phyloP scores from a whole-genome alignment of 2,888 invertebrate species.

The Neocrepidodera transversa region DNA sequence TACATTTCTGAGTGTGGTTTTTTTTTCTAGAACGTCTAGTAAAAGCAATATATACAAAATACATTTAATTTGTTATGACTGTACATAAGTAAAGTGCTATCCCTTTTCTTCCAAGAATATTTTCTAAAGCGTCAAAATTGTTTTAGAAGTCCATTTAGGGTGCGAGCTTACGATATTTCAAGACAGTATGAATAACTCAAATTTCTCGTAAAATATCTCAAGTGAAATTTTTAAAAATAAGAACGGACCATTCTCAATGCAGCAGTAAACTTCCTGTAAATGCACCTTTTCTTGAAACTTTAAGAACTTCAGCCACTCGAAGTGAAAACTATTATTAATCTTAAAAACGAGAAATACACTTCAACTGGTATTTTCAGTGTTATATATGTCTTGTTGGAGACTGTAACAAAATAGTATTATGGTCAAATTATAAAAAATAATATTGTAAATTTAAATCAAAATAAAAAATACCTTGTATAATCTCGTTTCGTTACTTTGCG shows the following conservation, averaged over 20 bases:
- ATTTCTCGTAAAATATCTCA: neutral
- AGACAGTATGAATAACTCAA: neutral
- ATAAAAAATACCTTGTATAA: neutral
- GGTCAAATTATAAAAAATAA: too few relatives aligned
- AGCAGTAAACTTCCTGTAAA: slow-evolving; percentile 26
- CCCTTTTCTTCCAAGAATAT: neutral
- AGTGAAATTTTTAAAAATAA: slow-evolving; percentile 9
- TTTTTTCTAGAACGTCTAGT: too few relatives aligned
- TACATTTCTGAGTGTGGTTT: too few relatives aligned
- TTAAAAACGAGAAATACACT: slow-evolving; percentile 40
- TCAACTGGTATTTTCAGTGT: slow-evolving; percentile 37
- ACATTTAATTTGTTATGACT: too few relatives aligned
- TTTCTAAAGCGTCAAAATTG: neutral
- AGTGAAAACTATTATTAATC: slow-evolving; percentile 46
- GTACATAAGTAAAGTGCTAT: neutral
- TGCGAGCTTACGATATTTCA: neutral
- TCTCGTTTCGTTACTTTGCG: neutral
- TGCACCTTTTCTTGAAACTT: slow-evolving; percentile 31
- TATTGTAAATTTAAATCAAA: too few relatives aligned
- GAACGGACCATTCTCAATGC: slow-evolving; percentile 7
- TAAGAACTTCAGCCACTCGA: slow-evolving; percentile 29
- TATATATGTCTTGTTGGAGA: slow-evolving; percentile 22
- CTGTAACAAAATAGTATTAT: too few relatives aligned
- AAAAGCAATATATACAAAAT: too few relatives aligned
- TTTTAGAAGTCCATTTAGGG: neutral